These are phyloP conservation scores for Lasiurus borealis DNA, from an alignment of 2,113 vertebrate genomes.

Conservation along the genomic window DNA sequence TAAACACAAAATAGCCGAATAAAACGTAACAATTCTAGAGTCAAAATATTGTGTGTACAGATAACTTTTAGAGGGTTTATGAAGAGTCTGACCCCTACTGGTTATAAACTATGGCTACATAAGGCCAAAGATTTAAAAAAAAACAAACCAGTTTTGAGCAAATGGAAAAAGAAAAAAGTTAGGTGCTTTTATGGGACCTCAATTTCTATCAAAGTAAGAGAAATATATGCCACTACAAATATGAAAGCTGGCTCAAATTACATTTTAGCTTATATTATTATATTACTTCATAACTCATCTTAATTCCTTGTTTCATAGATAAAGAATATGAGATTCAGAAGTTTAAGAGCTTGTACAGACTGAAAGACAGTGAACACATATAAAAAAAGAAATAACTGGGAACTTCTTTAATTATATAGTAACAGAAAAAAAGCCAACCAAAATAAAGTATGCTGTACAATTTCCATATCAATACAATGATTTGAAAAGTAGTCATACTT, in stretches of 20 bases:
- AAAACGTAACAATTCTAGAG: not conserved
- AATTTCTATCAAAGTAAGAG: slow-evolving; percentile 24
- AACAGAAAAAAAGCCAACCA: not conserved
- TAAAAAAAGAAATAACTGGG: not conserved
- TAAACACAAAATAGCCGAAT: not conserved
- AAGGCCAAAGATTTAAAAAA: not conserved
- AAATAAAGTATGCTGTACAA: not conserved
- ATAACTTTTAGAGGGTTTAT: slow-evolving; percentile 36
- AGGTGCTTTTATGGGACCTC: slow-evolving; percentile 42
- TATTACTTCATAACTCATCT: not conserved
- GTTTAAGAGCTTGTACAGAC: not conserved
- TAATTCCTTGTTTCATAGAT: not conserved
- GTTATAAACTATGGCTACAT: slow-evolving; percentile 50
- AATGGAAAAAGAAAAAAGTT: not conserved
- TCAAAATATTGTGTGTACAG: not conserved
- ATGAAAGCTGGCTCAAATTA: not conserved
- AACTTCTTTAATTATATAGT: not conserved
- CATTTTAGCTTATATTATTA: not conserved
- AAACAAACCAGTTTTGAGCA: not conserved
- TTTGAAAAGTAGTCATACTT: not conserved
- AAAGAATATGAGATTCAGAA: slow-evolving; percentile 29
- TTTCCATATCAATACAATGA: not conserved
- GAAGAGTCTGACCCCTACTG: slow-evolving; percentile 79
- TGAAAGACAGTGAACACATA: not conserved
- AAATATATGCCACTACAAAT: not conserved